Conservation (phyloP, 2,113 vertebrate species). For the Brachypteracias leptosomus region DNA sequence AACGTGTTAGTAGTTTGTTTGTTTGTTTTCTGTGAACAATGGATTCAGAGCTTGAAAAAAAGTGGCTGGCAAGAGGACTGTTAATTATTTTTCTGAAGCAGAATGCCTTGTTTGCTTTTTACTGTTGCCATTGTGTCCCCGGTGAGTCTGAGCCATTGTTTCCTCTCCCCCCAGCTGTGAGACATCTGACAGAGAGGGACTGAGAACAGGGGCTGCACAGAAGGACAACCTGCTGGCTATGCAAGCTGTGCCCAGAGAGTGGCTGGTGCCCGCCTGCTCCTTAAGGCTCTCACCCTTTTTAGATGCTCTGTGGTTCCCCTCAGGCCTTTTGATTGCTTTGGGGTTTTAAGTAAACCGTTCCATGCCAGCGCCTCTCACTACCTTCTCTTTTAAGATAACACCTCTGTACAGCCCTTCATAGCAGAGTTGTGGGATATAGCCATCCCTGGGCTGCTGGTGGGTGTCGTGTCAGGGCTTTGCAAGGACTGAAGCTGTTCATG, state of each 20-base stretch:
- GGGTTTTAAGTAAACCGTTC: neutral
- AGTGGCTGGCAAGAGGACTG: neutral
- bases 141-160: neutral
- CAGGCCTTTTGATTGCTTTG: neutral
- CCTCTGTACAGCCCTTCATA: neutral
- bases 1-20: neutral
- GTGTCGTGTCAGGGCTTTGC: neutral
- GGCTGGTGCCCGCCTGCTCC: neutral
- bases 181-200: neutral
- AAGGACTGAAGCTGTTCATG: neutral
- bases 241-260: neutral
- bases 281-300: neutral
- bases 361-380: neutral
- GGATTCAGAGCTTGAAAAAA: neutral
- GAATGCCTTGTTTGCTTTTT: neutral
- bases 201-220: neutral
- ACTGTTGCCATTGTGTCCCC: neutral
- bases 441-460: neutral
- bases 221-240: neutral
- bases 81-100: slow-evolving; percentile 23
- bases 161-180: neutral
- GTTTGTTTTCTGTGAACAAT: neutral
- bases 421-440: neutral
- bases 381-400: neutral
- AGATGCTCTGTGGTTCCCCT: neutral